Base-by-base conservation (phyloP, 2,888 invertebrate species). In the Clostera curtula region DNA sequence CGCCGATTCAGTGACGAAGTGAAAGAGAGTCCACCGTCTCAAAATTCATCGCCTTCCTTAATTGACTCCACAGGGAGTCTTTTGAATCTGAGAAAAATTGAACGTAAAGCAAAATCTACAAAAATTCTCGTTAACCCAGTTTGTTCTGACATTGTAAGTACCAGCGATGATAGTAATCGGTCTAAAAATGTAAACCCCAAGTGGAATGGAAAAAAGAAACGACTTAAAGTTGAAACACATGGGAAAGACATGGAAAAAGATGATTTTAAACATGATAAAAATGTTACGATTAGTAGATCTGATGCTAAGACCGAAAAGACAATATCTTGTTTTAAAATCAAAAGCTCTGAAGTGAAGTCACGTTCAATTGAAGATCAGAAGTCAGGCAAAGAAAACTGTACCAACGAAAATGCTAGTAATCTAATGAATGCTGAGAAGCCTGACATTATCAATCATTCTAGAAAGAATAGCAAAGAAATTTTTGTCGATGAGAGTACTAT, bases 91-190 rank as follows among this genome's bases (percentile, higher is more conserved):
- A 69, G 73, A 36, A 80, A 77, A 51, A 82, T 84, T 41, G 83
- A 82, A 64, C 63, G 74, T 29, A 76, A 63, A 58, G 69, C 79
- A 2, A 82, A 83, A 48, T 80, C 83, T 29, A 84, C 84, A 24
- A 84, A 83, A 62, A 84, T 84, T 42, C 58, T 80, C 40, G 83
- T 82, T 15, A 84, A 84, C 45, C 83, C 84, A 11, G 79, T 71
- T 22, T 82, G 79, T 36, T 66, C 74, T n/a, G 84, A 83, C 36
- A 70, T 60, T 40, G 43, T 77, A 3, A 68, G 60, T 20, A 73
- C 73, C 11, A 80, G 80, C 34, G 80, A 82, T 42, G 83, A 83
- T 35, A 79, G 77, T 40, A 65, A 68, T 62, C 66, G 65, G 39
- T 67, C 72, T 29, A 76, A 73, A 55, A 63, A 63, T 34, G 49